These are phyloP conservation scores for Pao palembangensis DNA, from an alignment of 2,113 vertebrate genomes.

Conservation along the genomic window DNA sequence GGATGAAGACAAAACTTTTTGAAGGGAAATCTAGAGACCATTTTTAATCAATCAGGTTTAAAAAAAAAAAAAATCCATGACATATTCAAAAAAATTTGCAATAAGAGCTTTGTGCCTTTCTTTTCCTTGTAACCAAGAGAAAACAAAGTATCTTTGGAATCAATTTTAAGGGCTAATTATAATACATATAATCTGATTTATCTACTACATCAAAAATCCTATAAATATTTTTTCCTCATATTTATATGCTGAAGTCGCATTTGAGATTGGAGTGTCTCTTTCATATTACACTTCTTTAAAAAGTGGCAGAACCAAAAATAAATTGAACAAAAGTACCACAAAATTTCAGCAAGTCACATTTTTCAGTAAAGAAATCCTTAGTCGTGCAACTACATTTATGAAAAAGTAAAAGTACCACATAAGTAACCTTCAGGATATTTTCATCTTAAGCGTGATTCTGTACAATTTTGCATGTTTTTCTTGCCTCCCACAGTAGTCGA, in stretches of 20 bases:
- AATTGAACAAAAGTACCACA: constrained; percentile 80
- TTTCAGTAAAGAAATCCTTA: constrained; percentile 76
- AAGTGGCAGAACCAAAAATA: constrained; percentile 66
- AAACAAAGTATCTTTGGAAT: constrained; percentile 80
- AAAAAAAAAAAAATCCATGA: constrained; percentile 61
- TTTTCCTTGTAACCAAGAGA: constrained; percentile 79
- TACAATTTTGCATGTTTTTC: constrained; percentile 77
- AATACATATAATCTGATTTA: constrained; percentile 76
- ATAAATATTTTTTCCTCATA: constrained; percentile 84
- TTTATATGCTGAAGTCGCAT: constrained; percentile 86
- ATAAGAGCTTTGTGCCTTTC: constrained; percentile 80
- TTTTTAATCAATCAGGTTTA: constrained; percentile 76
- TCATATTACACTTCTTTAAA: constrained; percentile 74
- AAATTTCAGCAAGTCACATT: constrained; percentile 78
- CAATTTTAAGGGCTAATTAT: constrained; percentile 75
- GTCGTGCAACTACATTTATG: constrained; percentile 81
- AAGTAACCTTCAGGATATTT: constrained; percentile 77
- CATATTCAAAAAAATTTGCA: constrained; percentile 74
- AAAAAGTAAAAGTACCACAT: constrained; percentile 84
- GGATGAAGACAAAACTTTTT: constrained; percentile 77
- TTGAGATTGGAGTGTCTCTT: constrained; percentile 70
- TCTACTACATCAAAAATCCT: constrained; percentile 78
- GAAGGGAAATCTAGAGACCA: constrained; percentile 79
- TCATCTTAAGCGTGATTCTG: constrained; percentile 81
- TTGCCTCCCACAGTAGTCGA: constrained; percentile 80